Evolutionary conservation across 2,888 invertebrate species (phyloP).

Genomic region (Brachynemurus nebulosus): DNA sequence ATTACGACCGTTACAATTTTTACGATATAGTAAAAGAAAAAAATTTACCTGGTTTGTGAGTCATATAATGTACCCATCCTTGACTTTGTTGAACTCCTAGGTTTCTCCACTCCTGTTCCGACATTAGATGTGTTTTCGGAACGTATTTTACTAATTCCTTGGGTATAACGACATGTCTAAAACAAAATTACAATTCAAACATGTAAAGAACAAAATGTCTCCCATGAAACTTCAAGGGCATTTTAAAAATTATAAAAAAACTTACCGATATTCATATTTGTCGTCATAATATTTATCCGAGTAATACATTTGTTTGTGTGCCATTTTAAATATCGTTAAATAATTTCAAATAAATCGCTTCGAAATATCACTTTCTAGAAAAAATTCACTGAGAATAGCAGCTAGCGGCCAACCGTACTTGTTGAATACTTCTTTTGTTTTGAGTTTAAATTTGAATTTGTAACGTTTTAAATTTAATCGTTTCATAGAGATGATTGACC

Average conservation of each 20-base stretch:
- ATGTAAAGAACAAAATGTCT: background rate
- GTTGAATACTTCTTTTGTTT: slow-evolving; percentile 4
- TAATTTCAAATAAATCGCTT: background rate
- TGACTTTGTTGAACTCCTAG: slow-evolving; percentile 93
- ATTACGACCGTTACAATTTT: no score
- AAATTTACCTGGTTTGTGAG: slow-evolving; percentile 72
- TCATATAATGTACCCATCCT: slow-evolving; percentile 97
- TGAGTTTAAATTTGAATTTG: slow-evolving; percentile 1
- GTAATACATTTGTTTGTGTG: slow-evolving; percentile 67
- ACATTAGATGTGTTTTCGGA: slow-evolving; percentile 86
- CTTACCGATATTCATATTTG: slow-evolving; percentile 81
- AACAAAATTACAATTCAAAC: slow-evolving; percentile 20
- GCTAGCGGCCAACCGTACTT: slow-evolving; percentile 4
- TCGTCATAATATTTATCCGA: slow-evolving; percentile 90
- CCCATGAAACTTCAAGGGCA: background rate
- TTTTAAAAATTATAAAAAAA: background rate
- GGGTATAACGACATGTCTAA: slow-evolving; percentile 86
- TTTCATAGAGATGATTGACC: no score
- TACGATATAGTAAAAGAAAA: no score
- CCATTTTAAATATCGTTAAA: slow-evolving; percentile 6
- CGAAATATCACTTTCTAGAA: no score
- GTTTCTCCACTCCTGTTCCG: slow-evolving; percentile 85
- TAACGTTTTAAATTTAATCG: no score
- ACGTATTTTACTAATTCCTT: slow-evolving; percentile 83
- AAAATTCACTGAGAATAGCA: slow-evolving; percentile 1